Percentiles rank a stretch among this genome's conserved stretches.
phyloP scores from a whole-genome alignment of 1,140 invertebrate genomes.

The Anthonomus grandis region DNA sequence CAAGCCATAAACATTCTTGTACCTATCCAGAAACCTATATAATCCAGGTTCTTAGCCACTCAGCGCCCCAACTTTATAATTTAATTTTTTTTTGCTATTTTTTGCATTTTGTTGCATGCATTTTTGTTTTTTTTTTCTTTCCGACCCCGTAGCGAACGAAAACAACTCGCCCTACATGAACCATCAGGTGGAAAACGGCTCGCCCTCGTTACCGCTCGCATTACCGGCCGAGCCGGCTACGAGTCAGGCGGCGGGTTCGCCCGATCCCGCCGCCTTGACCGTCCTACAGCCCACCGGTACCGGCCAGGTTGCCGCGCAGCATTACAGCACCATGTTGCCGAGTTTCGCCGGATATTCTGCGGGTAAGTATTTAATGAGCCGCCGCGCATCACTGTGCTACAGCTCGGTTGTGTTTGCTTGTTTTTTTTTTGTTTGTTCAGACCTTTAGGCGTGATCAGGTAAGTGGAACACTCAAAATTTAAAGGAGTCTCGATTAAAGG shows the following conservation, averaged over 20 bases:
- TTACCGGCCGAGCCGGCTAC: constrained; percentile 57
- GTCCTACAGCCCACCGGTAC: constrained; percentile 55
- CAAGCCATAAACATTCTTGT: too few species aligned
- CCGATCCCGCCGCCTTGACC: constrained; percentile 55
- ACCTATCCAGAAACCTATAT: too few species aligned
- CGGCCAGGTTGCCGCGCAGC: constrained; percentile 37
- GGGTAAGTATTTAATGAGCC: constrained; percentile 68
- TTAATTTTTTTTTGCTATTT: constrained; percentile 9
- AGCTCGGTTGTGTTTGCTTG: background rate
- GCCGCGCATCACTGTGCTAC: too few species aligned
- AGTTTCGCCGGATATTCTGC: constrained; percentile 66
- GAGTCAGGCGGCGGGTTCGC: constrained; percentile 51
- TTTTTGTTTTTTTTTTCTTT: constrained; percentile 38
- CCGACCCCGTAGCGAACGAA: constrained; percentile 50
- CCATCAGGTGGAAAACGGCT: constrained; percentile 51
- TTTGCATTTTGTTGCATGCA: constrained; percentile 30
- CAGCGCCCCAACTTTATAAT: constrained; percentile 2
- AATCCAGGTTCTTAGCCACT: too few species aligned
- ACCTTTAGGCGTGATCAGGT: background rate
- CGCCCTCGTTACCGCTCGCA: constrained; percentile 53
- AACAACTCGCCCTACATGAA: constrained; percentile 56
- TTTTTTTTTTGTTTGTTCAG: background rate
- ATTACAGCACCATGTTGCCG: constrained; percentile 64
- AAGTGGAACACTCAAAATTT: background rate
- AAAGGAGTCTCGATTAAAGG: constrained; percentile 77